Percentiles rank a stretch among this genome's conserved stretches.
These are phyloP conservation scores for Margaritifera margaritifera DNA, from an alignment of 2,888 invertebrate genomes.

Conservation along the genomic window DNA sequence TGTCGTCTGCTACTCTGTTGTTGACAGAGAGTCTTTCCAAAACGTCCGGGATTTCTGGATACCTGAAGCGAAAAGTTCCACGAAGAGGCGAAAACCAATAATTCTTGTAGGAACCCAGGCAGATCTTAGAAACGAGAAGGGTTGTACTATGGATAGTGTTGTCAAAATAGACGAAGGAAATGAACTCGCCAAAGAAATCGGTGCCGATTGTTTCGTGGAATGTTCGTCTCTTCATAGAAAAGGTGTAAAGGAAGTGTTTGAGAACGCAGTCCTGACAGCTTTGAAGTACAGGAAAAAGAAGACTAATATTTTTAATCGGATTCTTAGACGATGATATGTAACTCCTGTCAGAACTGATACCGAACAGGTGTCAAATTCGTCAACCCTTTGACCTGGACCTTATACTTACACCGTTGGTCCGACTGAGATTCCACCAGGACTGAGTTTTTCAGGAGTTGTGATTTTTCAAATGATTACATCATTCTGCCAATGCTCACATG, in stretches of 20 bases:
- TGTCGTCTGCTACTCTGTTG: conserved; percentile 53
- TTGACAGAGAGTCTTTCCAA: conserved; percentile 50
- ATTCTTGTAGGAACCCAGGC: conserved; percentile 56
- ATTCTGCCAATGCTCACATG: no score
- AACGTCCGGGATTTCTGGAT: conserved; percentile 53
- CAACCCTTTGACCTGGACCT: no score
- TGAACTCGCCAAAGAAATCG: conserved; percentile 48
- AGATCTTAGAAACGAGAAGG: conserved; percentile 31
- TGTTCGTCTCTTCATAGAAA: conserved; percentile 44
- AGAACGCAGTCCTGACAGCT: conserved; percentile 46
- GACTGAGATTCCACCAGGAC: no score
- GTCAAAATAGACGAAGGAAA: conserved; percentile 44
- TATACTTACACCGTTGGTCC: no score
- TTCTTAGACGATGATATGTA: conserved; percentile 22
- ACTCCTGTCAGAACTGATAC: neutral
- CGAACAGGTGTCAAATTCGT: no score
- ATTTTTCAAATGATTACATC: no score
- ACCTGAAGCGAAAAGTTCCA: conserved; percentile 49
- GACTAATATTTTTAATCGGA: conserved; percentile 33
- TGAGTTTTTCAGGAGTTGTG: no score
- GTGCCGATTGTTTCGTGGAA: conserved; percentile 49
- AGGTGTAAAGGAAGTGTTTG: conserved; percentile 48
- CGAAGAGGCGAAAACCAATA: conserved; percentile 44
- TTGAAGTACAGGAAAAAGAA: conserved; percentile 45
- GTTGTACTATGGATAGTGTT: neutral